Conservation (phyloP, 2,113 vertebrate genomes). For the Trogon surrucura region DNA sequence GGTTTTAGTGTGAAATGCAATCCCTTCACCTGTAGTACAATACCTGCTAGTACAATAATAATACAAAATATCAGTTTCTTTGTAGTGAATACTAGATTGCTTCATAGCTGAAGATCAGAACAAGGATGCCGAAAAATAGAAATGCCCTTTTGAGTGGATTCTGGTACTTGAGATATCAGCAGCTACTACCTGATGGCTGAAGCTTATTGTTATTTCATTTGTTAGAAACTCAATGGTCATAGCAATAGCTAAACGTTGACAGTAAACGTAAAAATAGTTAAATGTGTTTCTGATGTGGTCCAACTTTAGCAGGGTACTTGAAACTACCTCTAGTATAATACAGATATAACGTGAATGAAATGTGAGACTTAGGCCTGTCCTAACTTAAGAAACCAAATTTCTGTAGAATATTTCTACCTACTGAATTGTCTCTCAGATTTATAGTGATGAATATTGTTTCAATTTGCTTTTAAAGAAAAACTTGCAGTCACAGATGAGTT, state of each 20-base stretch:
- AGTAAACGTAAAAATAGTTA: not conserved
- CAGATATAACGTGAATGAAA: not conserved
- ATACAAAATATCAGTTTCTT: not conserved
- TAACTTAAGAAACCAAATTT: not conserved
- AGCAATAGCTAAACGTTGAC: not conserved
- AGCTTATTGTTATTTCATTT: conserved; percentile 9
- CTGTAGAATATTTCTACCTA: not conserved
- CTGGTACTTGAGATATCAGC: not conserved
- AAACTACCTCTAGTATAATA: not conserved
- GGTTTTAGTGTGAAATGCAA: conserved; percentile 17
- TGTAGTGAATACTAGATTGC: conserved; percentile 14
- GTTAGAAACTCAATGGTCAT: not conserved
- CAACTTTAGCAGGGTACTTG: not conserved
- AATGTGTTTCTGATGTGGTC: not conserved
- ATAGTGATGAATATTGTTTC: not conserved
- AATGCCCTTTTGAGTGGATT: not conserved
- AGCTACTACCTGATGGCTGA: not conserved
- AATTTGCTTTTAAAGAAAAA: not conserved
- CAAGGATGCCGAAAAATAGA: conserved; percentile 4
- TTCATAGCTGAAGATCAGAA: not conserved
- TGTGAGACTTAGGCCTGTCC: not conserved
- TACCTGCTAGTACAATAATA: not conserved
- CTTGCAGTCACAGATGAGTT: not conserved
- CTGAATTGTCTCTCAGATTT: not conserved
- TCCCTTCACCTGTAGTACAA: conserved; percentile 16